Evolutionary conservation across 2,797 vertebrate genomes (phyloP), one percentile per base, ranked within the genome.

Genomic region (Chelon auratus): DNA sequence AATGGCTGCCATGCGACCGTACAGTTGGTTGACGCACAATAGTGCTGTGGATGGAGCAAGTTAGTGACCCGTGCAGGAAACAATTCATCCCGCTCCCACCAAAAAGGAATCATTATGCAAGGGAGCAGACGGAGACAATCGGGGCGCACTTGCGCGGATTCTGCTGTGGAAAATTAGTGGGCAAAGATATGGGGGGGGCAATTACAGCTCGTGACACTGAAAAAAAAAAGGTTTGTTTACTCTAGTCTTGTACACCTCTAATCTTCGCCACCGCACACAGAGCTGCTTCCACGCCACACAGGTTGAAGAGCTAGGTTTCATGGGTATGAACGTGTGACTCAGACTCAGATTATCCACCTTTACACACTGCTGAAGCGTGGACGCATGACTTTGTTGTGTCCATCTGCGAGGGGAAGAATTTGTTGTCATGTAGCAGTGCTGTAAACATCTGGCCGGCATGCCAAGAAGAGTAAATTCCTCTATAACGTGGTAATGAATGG

Each of bases 1-100:
- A 90, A 92, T 92, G 91, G 89, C 91, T 87, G 86, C 89, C 86
- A 86, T 86, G 83, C 55, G 22, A 87, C 72, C 56, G 48, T 84
- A 83, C 71, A 81, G 80, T 87, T 73, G 74, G 79, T 82, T 87
- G 74, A 77, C 26, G 62, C 72, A 84, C 84, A 87, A 86, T 64
- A 75, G 82, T 79, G 80, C 70, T 80, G 72, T 83, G 68, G 81
- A 87, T 66, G 75, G 80, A 76, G 84, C 63, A 68, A 78, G 74
- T 83, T 68, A 86, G 85, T 91, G 88, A 90, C 86, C 88, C 90
- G 69, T 86, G 81, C 62, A 72, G 81, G 80, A 85, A 55, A 84
- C 84, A 60, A 86, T 82, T 74, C 84, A 80, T 62, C 48, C 74
- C 62, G 72, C 71, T 63, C 79, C 70, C 72, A 52, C 67, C 72